A percentile compares a stretch with the other conserved stretches of the same genome.
phyloP scores from a whole-genome alignment of 2,797 vertebrate genomes.

The Carcharodon carcharias region DNA sequence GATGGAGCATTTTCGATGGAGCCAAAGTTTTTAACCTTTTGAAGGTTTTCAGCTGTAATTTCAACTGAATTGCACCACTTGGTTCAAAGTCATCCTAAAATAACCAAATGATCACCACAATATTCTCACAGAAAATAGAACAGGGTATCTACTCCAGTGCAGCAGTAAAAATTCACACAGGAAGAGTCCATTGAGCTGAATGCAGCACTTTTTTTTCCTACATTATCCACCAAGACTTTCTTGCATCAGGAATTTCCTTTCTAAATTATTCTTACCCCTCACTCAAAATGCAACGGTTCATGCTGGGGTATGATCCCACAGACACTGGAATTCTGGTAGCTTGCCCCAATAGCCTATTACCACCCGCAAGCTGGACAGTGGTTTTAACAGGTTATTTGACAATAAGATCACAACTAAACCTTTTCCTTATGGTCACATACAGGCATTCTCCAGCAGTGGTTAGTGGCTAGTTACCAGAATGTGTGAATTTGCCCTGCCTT shows the following conservation, averaged over 20 bases:
- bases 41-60: not conserved
- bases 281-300: not conserved
- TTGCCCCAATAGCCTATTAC: not conserved
- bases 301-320: not conserved
- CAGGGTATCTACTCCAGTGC: no score
- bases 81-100: not conserved
- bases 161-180: not conserved
- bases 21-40: conserved; percentile 31
- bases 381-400: not conserved
- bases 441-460: not conserved
- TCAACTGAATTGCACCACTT: not conserved
- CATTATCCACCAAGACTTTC: not conserved
- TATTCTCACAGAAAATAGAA: not conserved
- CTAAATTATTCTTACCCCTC: not conserved
- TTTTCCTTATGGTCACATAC: not conserved
- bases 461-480: not conserved
- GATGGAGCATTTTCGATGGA: not conserved
- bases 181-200: not conserved
- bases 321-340: not conserved
- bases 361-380: not conserved
- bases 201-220: not conserved
- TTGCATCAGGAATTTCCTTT: not conserved
- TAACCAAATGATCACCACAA: not conserved
- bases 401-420: not conserved
- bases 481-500: not conserved